Percentiles rank a stretch among this genome's conserved stretches.
These are phyloP conservation scores for Hyla sarda DNA, from an alignment of 2,113 vertebrate genomes.

Conservation along the genomic window DNA sequence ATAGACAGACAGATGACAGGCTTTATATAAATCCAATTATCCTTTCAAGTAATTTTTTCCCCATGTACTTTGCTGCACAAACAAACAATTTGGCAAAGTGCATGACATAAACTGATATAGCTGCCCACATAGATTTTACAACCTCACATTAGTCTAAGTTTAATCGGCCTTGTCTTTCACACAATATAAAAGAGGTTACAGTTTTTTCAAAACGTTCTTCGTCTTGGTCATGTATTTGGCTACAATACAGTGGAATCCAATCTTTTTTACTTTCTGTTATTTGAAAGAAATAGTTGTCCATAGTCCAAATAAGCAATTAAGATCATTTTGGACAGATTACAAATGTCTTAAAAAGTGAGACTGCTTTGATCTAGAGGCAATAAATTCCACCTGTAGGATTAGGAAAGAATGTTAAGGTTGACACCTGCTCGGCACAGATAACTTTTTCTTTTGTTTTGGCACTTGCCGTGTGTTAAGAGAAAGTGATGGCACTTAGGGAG, in stretches of 20 bases:
- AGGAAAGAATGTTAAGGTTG: constrained; percentile 35
- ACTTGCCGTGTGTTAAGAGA: constrained; percentile 5
- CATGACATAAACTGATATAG: not conserved
- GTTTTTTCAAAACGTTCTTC: constrained; percentile 12
- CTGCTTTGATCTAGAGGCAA: constrained; percentile 47
- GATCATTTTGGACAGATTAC: constrained; percentile 40
- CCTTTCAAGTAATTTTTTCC: not conserved
- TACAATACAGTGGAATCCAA: constrained; percentile 6
- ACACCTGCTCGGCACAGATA: constrained; percentile 38
- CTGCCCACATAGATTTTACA: not conserved
- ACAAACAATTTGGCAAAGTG: not conserved
- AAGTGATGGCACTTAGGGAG: constrained; percentile 33
- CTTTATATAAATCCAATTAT: not conserved
- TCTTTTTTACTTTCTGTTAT: constrained; percentile 27
- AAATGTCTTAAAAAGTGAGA: constrained; percentile 41
- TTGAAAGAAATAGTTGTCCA: constrained; percentile 44
- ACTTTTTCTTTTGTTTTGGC: constrained; percentile 43
- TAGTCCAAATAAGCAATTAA: constrained; percentile 52
- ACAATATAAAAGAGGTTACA: not conserved
- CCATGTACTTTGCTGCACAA: not conserved
- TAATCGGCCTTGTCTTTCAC: not conserved
- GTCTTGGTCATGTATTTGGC: constrained; percentile 26
- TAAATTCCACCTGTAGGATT: constrained; percentile 44
- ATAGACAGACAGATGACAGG: not conserved
- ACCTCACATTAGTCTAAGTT: not conserved